Evolutionary conservation across 2,113 vertebrate genomes (phyloP), one percentile per base, ranked within the genome.

Genomic region (Coregonus clupeaformis): DNA sequence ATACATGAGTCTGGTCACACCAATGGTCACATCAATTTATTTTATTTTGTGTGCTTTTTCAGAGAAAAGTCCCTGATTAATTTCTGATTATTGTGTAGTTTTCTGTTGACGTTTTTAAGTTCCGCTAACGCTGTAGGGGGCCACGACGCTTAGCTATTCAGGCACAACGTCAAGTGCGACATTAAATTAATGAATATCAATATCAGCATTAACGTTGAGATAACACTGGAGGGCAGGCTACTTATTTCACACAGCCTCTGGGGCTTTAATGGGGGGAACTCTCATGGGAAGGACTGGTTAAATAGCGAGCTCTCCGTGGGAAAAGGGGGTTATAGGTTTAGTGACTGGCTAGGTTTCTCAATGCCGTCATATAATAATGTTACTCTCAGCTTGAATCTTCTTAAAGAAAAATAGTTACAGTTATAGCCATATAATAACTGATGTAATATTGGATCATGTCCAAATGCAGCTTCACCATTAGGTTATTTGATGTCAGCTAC

Each of bases 241-340:
- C 36, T 36, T 32, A 67, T 36, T 67, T 67, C 18, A 36, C 24
- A 22, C 18, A 67, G 30, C 30, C 25, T 18, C 65, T 11, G 18
- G 29, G 30, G 65, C 29, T 36, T 27, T 12, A 36, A 18, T 67
- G 24, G 25, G 29, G 7, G 14, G 18, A 12, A 18, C 65, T n/a
- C 65, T 32, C 29, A 27, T 27, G 16, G 29, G 65, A 67, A 14
- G 18, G 14, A 12, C 7, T 67, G 64, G 30, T n/a, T 67, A 67
- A 67, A 67, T 67, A 67, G 65, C 65, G n/a, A 66, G 27, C 29
- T 67, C 29, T 67, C 65, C 29, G 29, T 32, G 14, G 65, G 30
- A 66, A 29, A 24, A 29, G 22, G n/a, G 62, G 11, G 12, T 65
- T 29, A 42, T 3, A 60, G 57, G n/a, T 13, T 60, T 60, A 60